Base-by-base conservation (phyloP, 2,888 invertebrate genomes). In the Ormyrus labotus region DNA sequence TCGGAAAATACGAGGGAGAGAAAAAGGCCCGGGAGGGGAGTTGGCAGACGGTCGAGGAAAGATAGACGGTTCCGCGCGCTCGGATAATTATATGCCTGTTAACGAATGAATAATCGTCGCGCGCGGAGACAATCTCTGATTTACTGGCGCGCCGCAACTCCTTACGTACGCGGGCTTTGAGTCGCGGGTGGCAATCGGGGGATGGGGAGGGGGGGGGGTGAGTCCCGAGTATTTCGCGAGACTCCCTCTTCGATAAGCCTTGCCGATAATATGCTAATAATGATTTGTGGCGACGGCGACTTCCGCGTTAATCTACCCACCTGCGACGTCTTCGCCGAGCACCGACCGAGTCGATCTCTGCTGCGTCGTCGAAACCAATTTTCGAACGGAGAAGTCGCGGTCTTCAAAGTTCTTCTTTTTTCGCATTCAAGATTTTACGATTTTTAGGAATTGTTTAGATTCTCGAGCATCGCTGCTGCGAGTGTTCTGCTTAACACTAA, bases 201-300 rank as follows among this genome's bases (percentile, higher is more conserved):
- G 4, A 13, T 13, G 13, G 34, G n/a, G 63, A 19, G 64, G 10
- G 63, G 48, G 47, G 69, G 34, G 47, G 34, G 55, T 55, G 50
- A 63, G 63, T 47, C 6, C 34, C 34, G 3, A 7, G 61, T 48
- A 65, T 80, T 80, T 75, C 48, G 75, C 69, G 60, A 55, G 57
- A 67, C 61, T 11, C 57, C 48, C n/a, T 8, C 71, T 34, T 63
- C 60, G 88, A 88, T 88, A 87, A 87, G 86, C 86, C 87, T 86
- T 84, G 83, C 83, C 85, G 88, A 88, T 89, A 88, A 88, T 88
- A 89, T 88, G 88, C 87, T 89, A 89, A 88, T 88, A 88, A 86
- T 87, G 88, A 88, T 89, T 89, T 87, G 84, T 87, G 84, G 81
- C 83, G 85, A 87, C 83, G 83, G 80, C 72, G 81, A 87, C 85